Evolutionary conservation across 2,113 vertebrate genomes (phyloP).

Genomic region (Anthoscopus minutus): DNA sequence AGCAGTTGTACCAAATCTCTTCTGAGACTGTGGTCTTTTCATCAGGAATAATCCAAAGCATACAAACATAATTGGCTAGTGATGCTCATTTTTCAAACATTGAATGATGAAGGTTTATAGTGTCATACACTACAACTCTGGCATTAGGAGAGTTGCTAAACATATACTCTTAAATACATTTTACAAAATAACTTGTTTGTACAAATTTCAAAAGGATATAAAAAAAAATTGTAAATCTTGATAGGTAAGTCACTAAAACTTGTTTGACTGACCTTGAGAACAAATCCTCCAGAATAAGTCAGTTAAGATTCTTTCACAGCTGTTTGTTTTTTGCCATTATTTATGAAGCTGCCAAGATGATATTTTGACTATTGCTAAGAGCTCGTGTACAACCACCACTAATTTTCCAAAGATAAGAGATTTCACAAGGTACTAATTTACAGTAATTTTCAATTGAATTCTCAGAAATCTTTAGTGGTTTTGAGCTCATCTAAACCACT

Average conservation of each 20-base stretch:
- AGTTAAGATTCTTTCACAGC: not conserved
- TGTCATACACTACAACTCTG: not conserved
- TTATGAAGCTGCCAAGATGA: not conserved
- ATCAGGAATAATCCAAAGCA: not conserved
- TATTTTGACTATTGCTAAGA: not conserved
- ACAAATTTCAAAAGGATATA: not conserved
- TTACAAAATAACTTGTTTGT: not conserved
- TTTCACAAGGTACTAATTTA: not conserved
- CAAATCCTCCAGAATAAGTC: not conserved
- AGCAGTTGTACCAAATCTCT: not conserved
- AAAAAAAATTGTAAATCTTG: not conserved
- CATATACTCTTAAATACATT: not conserved
- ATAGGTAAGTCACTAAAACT: not conserved
- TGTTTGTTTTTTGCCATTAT: not conserved
- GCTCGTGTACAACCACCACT: not conserved
- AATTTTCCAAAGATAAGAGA: not conserved
- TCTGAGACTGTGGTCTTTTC: not conserved
- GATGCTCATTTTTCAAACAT: not conserved
- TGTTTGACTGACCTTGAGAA: not conserved
- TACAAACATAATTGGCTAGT: not conserved
- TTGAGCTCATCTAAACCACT: not conserved
- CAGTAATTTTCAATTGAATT: not conserved
- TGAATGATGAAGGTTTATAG: not conserved
- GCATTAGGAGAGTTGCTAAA: not conserved
- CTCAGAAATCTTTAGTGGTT: not conserved